Evolutionary conservation across 1,140 invertebrate genomes (phyloP), one percentile per base, ranked within the genome.

Genomic region (Nasonia longicornis): DNA sequence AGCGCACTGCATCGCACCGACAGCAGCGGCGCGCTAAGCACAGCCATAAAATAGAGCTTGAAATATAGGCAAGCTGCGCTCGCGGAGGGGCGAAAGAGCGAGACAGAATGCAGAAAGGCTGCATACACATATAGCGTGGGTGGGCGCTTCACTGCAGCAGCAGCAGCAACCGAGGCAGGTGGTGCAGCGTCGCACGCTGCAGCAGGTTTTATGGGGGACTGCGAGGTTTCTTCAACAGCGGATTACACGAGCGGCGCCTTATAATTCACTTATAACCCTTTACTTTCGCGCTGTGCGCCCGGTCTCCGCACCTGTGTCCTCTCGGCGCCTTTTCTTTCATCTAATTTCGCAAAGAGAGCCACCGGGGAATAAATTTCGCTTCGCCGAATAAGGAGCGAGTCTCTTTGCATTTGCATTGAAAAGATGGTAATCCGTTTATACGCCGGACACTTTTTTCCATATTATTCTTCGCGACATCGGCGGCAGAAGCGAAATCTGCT

Each of bases 251-350:
- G 48, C 73, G 58, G 70, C 80, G 45, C 66, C 73, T 83, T 84
- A 82, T 85, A 85, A 86, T 86, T 85, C 80, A 85, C 82, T 87
- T 87, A 86, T 77, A 83, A 85, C 77, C 81, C 81, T 83, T 80
- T 84, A 74, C 63, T 80, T 81, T 83, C 35, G 42, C 81, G 29
- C 58, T 63, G 63, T 75, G 74, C 80, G n/a, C 45, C 29, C 16
- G n/a, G 52, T 58, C 26, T 8, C 31, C 52, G 26, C 26, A 35
- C 48, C 71, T 22, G 63, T 22, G 2, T 42, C 31, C 52, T 8
- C 26, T 4, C 14, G 38, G 3, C 71, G 38, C 20, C 22, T 72
- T 63, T 52, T 71, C 52, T 77, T 81, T 70, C 67, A 71, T 81
- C 73, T 70, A 81, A 77, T 76, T 81, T 77, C 73, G 70, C 20